Evolutionary conservation across 2,888 invertebrate genomes (phyloP), one percentile per base, ranked within the genome.

Genomic region (Apomyelois bistriatella): DNA sequence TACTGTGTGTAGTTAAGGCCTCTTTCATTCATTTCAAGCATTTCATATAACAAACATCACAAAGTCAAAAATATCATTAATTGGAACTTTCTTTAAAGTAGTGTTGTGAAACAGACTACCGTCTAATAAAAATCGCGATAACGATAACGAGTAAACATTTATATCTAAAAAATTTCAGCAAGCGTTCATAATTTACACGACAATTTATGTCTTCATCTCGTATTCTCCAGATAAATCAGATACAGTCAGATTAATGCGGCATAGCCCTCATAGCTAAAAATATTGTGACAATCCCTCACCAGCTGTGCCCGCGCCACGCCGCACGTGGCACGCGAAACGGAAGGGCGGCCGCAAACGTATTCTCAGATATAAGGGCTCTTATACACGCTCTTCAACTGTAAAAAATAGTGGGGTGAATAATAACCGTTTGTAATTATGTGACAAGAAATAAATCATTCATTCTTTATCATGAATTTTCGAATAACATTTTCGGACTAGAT

Each of bases 281-380:
- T 50, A 50, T 50, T 49, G 28, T 30, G 49, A 50, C 49, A 32
- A 32, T 40, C 30, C 40, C 40, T 13, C 49, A 28, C 37, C 49
- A 50, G 40, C 40, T 48, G 36, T 32, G 49, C 0, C 40, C 13
- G 1, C n/a, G n/a, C n/a, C n/a, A n/a, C n/a, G n/a, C n/a, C 49
- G 49, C 49, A 50, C 49, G 49, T 50, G 49, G 40, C 15, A 7
- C 48, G 48, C 38, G 22, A 37, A 49, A 50, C 49, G 49, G 49
- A 50, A 50, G 49, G 40, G 40, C 49, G 40, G 40, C 40, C 49
- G 49, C 49, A 40, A 40, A 41, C 49, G 15, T 50, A 22, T 40
- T 41, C 30, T 22, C 15, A 16, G 30, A 10, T 30, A 5, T 49
- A 50, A 38, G 32, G 15, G 46, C 46, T 16, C 32, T 46, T 32